These are phyloP conservation scores for Stigmatopora argus DNA, from an alignment of 2,113 vertebrate species.

Conservation along the genomic window DNA sequence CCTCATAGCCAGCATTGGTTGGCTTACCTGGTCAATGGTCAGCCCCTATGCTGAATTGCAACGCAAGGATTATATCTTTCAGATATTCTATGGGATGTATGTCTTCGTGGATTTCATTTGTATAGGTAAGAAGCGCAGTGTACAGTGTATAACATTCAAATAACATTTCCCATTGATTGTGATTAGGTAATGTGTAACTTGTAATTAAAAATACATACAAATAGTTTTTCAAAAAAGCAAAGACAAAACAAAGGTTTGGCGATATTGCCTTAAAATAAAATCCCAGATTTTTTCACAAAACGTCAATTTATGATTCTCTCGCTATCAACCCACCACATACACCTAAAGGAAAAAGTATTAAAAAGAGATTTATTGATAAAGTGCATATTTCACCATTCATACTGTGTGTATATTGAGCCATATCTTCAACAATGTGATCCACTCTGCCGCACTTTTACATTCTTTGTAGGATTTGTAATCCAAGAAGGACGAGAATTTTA, in stretches of 20 bases:
- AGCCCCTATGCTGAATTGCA: neutral
- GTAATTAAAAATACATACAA: too few species aligned
- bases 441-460: constrained; percentile 14
- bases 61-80: neutral
- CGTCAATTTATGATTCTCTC: too few species aligned
- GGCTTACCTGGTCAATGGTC: neutral
- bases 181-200: too few species aligned
- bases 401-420: neutral
- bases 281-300: too few species aligned
- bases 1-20: neutral
- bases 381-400: too few species aligned
- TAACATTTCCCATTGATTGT: neutral
- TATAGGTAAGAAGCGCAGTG: constrained; percentile 70
- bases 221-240: too few species aligned
- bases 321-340: too few species aligned
- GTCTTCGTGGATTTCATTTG: constrained; percentile 24
- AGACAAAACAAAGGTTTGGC: too few species aligned
- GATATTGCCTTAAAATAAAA: too few species aligned
- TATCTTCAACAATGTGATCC: constrained; percentile 16
- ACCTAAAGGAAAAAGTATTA: too few species aligned
- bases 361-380: too few species aligned
- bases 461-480: constrained; percentile 74
- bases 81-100: neutral
- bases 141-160: neutral
- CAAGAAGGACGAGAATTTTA: constrained; percentile 86